A percentile compares a stretch with the other conserved stretches of the same genome.
Conservation (phyloP, 2,797 vertebrate genomes). For the Rhabdophis nuchalis region DNA sequence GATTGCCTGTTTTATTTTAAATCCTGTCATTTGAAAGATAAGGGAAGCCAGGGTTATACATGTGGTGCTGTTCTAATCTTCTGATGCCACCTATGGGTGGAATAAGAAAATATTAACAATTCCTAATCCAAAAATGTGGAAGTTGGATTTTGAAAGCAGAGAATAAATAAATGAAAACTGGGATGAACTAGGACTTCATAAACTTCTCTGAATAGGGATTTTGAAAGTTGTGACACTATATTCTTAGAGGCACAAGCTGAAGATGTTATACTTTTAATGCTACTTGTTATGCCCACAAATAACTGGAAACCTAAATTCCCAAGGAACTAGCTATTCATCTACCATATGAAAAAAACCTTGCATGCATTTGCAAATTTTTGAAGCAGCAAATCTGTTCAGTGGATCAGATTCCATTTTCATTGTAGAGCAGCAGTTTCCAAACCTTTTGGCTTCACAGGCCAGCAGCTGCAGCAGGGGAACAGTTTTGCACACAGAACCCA, state of each 20-base stretch:
- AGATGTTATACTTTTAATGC: not conserved
- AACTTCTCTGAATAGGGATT: not conserved
- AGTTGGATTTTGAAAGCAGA: not conserved
- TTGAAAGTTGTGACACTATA: not conserved
- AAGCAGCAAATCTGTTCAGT: not conserved
- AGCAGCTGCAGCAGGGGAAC: accelerated
- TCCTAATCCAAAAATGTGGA: not conserved
- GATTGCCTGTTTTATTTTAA: not conserved
- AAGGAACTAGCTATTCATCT: not conserved
- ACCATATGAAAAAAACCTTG: not conserved
- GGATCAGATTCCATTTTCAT: not conserved
- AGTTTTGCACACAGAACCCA: not conserved
- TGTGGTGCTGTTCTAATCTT: not conserved
- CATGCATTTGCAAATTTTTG: not conserved
- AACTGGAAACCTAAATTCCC: not conserved
- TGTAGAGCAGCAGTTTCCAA: not conserved
- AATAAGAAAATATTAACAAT: not conserved
- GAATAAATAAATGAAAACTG: not conserved
- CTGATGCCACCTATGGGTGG: not conserved
- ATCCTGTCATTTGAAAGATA: not conserved
- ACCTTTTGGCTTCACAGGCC: not conserved
- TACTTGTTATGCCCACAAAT: not conserved
- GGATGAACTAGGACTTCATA: not conserved
- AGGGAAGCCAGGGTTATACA: not conserved
- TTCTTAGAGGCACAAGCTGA: not conserved